Evolutionary conservation across 1,140 invertebrate species (phyloP), one percentile per base, ranked within the genome.

Genomic region (Acromyrmex charruanus): DNA sequence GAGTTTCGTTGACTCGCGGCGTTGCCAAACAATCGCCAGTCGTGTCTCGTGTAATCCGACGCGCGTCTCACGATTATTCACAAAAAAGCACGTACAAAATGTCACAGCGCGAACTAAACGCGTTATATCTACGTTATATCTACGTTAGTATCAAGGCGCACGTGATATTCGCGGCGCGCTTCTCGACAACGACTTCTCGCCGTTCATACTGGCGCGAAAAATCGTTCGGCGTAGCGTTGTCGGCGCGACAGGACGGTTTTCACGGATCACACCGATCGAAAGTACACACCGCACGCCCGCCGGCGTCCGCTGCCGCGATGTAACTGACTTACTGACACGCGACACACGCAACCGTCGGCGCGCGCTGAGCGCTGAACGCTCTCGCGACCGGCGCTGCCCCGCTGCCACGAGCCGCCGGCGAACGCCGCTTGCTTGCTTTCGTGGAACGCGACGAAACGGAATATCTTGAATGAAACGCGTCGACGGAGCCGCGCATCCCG

Each of bases 271-370:
- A 85, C 87, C 81, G 80, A 61, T 74, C 87, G 58, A 68, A 90
- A 84, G 39, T 16, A 53, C 88, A 85, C 80, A 86, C 88, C 89
- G 86, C 88, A 82, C 90, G 91, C 89, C 93, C 92, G 91, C 89
- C 94, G 92, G 93, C 94, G 92, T 89, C 93, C 94, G 92, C 94
- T 94, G 94, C 93, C 94, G 94, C 93, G 94, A 94, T 93, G 94
- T 95, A 94, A 95, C 94, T 95, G 94, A 94, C 94, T 95, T 94
- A 95, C 94, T 95, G 94, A 94, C 94, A 92, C 89, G 68, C 80
- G 90, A 92, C 80, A 93, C 93, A 94, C 93, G 92, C 93, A 93
- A 94, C 92, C 91, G 66, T 44, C 39, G 10, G 39, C 87, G 86
- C 91, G 66, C 90, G 89, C 87, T 89, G 86, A 90, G 66, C 90